Conservation (phyloP, 2,888 invertebrate genomes). For the Drosophila mayaguana region DNA sequence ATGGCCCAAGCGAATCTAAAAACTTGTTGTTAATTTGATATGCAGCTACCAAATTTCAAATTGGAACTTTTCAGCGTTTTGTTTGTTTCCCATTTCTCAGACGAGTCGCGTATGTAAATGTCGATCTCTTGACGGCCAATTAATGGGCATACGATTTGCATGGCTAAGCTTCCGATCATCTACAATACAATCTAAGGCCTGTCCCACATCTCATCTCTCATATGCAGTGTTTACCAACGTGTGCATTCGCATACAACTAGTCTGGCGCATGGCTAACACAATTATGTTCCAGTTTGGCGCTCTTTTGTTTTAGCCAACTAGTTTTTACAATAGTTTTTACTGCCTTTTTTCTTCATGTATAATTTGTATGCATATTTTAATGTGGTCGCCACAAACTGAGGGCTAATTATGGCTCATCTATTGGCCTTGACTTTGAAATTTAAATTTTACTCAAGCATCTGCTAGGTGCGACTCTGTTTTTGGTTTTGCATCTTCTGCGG, state of each 20-base stretch:
- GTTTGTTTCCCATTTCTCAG: slow-evolving; percentile 41
- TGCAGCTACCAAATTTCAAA: slow-evolving; percentile 33
- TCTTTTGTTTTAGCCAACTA: slow-evolving; percentile 25
- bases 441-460: slow-evolving; percentile 29
- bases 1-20: slow-evolving; percentile 66
- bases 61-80: slow-evolving; percentile 37
- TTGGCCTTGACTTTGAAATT: slow-evolving; percentile 70
- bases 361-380: slow-evolving; percentile 33
- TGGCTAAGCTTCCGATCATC: slow-evolving; percentile 66
- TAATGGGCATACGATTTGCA: slow-evolving; percentile 44
- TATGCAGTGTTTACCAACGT: not conserved
- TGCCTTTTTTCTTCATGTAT: not conserved
- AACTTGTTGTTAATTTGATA: slow-evolving; percentile 66
- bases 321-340: slow-evolving; percentile 17
- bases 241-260: not conserved
- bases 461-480: slow-evolving; percentile 14
- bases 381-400: slow-evolving; percentile 21
- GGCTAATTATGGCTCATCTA: slow-evolving; percentile 40
- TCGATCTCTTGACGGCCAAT: slow-evolving; percentile 40
- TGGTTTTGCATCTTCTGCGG: slow-evolving; percentile 24
- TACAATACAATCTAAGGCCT: not conserved
- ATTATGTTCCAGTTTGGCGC: slow-evolving; percentile 20
- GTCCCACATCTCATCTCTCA: slow-evolving; percentile 45
- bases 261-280: slow-evolving; percentile 23
- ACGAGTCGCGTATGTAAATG: slow-evolving; percentile 62